phyloP scores from a whole-genome alignment of 1,140 invertebrate genomes.

The Penaeus japonicus region DNA sequence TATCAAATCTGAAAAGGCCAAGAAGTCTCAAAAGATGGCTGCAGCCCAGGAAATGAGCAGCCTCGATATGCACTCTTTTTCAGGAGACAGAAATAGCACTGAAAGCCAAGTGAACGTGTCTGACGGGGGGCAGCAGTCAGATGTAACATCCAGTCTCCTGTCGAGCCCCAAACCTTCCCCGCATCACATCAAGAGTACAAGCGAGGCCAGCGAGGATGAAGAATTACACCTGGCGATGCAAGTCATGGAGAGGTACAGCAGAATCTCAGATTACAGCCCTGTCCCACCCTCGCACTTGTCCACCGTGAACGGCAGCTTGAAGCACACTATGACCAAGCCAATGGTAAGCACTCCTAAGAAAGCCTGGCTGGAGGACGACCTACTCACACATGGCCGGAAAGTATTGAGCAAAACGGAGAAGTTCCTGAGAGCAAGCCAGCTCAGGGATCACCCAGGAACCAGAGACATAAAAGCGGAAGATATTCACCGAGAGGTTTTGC shows the following conservation, averaged over 20 bases:
- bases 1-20: conserved; percentile 40
- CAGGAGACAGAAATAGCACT: conserved; percentile 29
- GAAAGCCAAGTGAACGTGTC: conserved; percentile 30
- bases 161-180: not conserved
- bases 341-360: conserved; percentile 25
- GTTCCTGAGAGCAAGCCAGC: not conserved
- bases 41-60: not conserved
- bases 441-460: not conserved
- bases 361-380: conserved; percentile 40
- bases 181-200: not conserved
- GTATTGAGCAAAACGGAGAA: conserved; percentile 38
- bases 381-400: conserved; percentile 14
- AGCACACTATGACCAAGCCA: conserved; percentile 3
- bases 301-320: not conserved
- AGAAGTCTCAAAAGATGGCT: conserved; percentile 11
- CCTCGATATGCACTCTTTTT: not conserved
- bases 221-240: conserved; percentile 29
- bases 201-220: conserved; percentile 40
- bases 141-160: not conserved
- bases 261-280: not conserved
- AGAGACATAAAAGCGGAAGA: conserved; percentile 11
- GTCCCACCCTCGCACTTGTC: not conserved
- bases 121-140: conserved; percentile 22
- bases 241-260: conserved; percentile 33
- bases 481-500: conserved; percentile 13